Percentiles rank a stretch among this genome's conserved stretches.
Conservation (phyloP, 2,888 invertebrate genomes). For the Drosophila affinis region DNA sequence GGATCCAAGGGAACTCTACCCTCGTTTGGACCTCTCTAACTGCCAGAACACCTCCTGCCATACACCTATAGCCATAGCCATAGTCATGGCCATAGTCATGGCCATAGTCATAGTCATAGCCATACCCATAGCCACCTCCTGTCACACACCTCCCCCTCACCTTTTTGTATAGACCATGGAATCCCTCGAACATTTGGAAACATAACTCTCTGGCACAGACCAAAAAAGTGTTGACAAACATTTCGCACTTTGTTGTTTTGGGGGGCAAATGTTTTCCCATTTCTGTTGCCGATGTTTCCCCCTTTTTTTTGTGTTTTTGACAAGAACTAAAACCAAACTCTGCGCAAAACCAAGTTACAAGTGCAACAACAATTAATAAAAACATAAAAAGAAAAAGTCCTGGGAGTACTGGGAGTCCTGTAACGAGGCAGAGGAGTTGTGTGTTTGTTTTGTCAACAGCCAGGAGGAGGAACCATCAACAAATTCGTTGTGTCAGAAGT, state of each 20-base stretch:
- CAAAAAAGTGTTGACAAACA: slow-evolving; percentile 46
- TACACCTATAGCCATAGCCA: not conserved
- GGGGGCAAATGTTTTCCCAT: slow-evolving; percentile 13
- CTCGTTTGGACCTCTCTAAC: not conserved
- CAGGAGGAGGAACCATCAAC: slow-evolving; percentile 30
- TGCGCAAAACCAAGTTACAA: slow-evolving; percentile 49
- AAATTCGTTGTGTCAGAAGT: slow-evolving; percentile 59
- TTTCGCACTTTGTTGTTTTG: slow-evolving; percentile 36
- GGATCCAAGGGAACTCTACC: not conserved
- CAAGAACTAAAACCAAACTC: slow-evolving; percentile 46
- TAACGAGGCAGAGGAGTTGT: slow-evolving; percentile 13
- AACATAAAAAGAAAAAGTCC: slow-evolving; percentile 40
- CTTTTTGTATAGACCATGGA: not conserved
- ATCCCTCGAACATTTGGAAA: slow-evolving; percentile 17
- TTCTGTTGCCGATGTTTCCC: slow-evolving; percentile 38
- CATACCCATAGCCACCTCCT: too few species aligned
- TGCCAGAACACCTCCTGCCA: not conserved
- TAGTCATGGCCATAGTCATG: too few species aligned
- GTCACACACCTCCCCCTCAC: too few species aligned
- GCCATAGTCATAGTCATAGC: too few species aligned
- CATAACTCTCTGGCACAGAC: slow-evolving; percentile 33
- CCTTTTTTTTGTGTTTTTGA: slow-evolving; percentile 7
- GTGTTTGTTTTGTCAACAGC: slow-evolving; percentile 27
- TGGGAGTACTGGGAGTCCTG: slow-evolving; percentile 17
- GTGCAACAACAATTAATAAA: slow-evolving; percentile 67